Percentiles rank a stretch among this genome's conserved stretches.
phyloP scores from a whole-genome alignment of 2,113 vertebrate species.

The Piprites chloris region DNA sequence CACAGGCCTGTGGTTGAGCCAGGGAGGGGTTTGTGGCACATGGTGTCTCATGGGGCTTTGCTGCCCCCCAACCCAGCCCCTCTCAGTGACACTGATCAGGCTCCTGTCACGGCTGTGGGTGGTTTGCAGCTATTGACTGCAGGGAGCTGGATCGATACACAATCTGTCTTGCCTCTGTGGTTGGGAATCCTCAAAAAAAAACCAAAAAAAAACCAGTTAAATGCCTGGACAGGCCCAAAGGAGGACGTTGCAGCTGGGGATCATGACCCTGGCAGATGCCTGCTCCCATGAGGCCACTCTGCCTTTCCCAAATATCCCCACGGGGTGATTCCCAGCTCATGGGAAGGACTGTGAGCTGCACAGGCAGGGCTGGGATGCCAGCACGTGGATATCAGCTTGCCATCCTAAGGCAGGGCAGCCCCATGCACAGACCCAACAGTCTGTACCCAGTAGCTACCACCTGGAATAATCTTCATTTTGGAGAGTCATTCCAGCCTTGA shows the following conservation, averaged over 20 bases:
- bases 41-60: rapidly evolving
- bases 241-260: conserved; percentile 11
- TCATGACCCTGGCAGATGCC: conserved; percentile 14
- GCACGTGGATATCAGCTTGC: background rate
- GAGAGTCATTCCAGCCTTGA: background rate
- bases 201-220: background rate
- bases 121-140: background rate
- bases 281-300: background rate
- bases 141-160: background rate
- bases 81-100: background rate
- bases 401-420: background rate
- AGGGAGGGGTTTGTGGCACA: too few relatives aligned
- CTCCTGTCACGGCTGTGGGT: background rate
- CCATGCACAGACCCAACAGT: rapidly evolving
- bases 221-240: background rate
- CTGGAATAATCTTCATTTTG: background rate
- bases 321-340: background rate
- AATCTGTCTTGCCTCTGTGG: background rate
- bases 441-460: background rate
- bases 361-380: background rate
- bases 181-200: background rate
- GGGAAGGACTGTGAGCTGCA: background rate
- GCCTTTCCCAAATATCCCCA: background rate
- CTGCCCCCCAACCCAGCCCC: background rate
- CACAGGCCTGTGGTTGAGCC: background rate